Percentiles rank a stretch among this genome's conserved stretches.
Evolutionary conservation across 2,797 vertebrate genomes (phyloP).

Genomic region (Pangasius mekongensis): DNA sequence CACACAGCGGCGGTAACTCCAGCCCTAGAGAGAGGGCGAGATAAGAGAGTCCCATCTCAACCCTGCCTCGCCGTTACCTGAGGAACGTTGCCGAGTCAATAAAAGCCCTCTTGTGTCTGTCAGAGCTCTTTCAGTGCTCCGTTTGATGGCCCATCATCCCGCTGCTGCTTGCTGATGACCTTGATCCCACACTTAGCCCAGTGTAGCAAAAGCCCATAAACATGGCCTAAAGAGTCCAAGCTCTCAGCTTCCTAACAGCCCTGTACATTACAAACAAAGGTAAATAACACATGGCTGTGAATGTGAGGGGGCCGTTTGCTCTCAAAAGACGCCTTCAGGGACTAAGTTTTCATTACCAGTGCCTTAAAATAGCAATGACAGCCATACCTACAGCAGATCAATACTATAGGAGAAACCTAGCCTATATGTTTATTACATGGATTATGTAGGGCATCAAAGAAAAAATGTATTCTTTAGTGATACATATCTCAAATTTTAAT

Average conservation of each 20-base stretch:
- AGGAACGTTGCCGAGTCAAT: constrained; percentile 57
- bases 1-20: constrained; percentile 52
- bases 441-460: background rate
- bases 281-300: constrained; percentile 71
- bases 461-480: background rate
- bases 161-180: constrained; percentile 70
- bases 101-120: constrained; percentile 68
- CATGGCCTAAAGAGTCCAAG: constrained; percentile 62
- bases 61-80: constrained; percentile 56
- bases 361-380: constrained; percentile 55
- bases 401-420: constrained; percentile 57
- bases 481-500: background rate
- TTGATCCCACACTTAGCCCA: constrained; percentile 71
- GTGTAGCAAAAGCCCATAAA: constrained; percentile 71
- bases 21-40: constrained; percentile 44
- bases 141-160: constrained; percentile 69
- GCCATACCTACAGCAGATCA: constrained; percentile 54
- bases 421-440: constrained; percentile 6
- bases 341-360: constrained; percentile 56
- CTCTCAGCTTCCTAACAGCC: constrained; percentile 66
- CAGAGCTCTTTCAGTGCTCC: constrained; percentile 61
- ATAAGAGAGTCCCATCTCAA: constrained; percentile 52
- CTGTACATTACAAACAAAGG: constrained; percentile 69
- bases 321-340: constrained; percentile 50
- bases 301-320: constrained; percentile 59